Base-by-base conservation (phyloP, 2,797 vertebrate genomes). In the Cryptoprocta ferox region DNA sequence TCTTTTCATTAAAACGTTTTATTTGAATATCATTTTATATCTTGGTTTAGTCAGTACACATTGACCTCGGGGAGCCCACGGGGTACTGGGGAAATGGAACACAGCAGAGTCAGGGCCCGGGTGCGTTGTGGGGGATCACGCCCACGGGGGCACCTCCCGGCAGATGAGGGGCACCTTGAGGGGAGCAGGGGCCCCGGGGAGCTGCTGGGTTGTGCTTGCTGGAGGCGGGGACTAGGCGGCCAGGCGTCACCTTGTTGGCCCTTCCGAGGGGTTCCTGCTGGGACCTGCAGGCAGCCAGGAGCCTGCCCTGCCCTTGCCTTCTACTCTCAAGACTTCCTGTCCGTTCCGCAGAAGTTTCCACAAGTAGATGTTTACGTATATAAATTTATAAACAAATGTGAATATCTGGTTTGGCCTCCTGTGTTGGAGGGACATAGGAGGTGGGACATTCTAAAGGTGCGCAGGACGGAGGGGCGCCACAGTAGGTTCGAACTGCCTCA, bases 351-450 rank as follows among this genome's bases (percentile, higher is more conserved):
- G 42, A 81, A 32, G n/a, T 15, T 8, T 15, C 15, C 45, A n/a
- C 2, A 24, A 39, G 50, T 30, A 48, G 37, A n/a, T 15, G n/a
- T 65, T 32, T 73, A 42, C 8, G 12, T 35, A 1, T 13, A 14
- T 18, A 28, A 53, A 66, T 19, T n/a, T 78, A n/a, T n/a, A 78
- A 78, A 2, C 21, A 6, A n/a, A 28, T 56, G 56, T 78, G 48
- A 89, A 14, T 63, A 48, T 78, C 19, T 48, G 53, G 30, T 42
- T 68, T 88, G 37, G 30, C 30, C 53, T 97, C 76, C 59, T 78
- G 11, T 65, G 42, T 65, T 32, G 30, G 24, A 88, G 32, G 68
- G 78, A 11, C 61, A 35, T 35, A 16, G 65, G 45, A 89, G 37
- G 26, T 10, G 3, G 48, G 50, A 53, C 53, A 53, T 37, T 88